These are phyloP conservation scores for Ibycter americanus DNA, from an alignment of 2,797 vertebrate genomes.

Conservation along the genomic window DNA sequence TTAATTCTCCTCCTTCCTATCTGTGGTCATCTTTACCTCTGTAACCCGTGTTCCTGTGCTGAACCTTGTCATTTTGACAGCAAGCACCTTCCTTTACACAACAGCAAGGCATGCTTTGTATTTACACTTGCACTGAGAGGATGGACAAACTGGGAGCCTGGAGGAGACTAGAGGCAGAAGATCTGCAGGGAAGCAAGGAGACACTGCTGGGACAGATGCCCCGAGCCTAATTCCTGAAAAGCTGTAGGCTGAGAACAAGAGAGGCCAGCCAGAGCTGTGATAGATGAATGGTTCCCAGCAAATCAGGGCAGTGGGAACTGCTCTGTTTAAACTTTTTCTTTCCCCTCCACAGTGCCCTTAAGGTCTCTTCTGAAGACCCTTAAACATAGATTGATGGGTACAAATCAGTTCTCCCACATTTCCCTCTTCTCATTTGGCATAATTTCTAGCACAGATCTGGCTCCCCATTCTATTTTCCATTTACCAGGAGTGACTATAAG, in stretches of 20 bases:
- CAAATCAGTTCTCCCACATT: background rate
- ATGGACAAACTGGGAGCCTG: background rate
- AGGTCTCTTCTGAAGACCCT: background rate
- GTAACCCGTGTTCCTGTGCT: background rate
- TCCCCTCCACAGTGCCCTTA: background rate
- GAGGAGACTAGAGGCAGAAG: background rate
- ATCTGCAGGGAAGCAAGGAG: background rate
- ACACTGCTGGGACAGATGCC: background rate
- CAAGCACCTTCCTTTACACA: background rate
- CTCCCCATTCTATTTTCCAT: background rate
- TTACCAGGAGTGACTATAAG: background rate
- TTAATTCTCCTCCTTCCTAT: background rate
- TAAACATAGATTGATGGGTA: background rate
- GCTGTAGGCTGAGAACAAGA: background rate
- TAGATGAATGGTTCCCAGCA: background rate
- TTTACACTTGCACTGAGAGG: background rate
- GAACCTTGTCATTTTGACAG: background rate
- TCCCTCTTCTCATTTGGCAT: background rate
- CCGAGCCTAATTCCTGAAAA: background rate
- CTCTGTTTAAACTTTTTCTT: background rate
- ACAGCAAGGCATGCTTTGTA: background rate
- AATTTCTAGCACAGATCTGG: background rate
- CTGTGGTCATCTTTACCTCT: background rate
- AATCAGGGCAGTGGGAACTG: background rate
- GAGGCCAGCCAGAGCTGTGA: background rate